Base-by-base conservation (phyloP, 2,888 invertebrate species). In the Drosophila rubida region DNA sequence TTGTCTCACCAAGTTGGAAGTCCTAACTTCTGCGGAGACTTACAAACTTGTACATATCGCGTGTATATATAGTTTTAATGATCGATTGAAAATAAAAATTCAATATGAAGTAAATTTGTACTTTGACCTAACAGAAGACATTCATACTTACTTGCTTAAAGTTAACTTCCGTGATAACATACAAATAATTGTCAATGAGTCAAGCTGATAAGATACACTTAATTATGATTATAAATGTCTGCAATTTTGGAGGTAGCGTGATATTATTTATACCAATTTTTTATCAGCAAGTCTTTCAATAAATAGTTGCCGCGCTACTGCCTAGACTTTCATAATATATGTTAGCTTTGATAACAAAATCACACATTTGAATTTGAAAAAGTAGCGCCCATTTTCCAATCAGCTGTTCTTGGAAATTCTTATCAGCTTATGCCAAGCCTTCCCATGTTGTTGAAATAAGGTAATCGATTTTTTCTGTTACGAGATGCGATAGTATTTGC, bases 141-240 rank as follows among this genome's bases (percentile, higher is more conserved):
- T 44, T 23, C 25, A 16, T 37, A 37, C 30, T 32, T 39, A 48
- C 27, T 19, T 23, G 35, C 48, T 9, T 16, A 57, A 14, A 41
- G 35, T 42, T 48, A 60, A 53, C 23, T 37, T 45, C 11, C n/a
- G n/a, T n/a, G 45, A 50, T 53, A 30, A 27, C 42, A 27, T 35
- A 39, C n/a, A 58, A 19, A 19, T 19, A 37, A 45, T 62, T 41
- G 41, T 53, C 51, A 54, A 44, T 75, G 57, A 57, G 41, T 63
- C 67, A 58, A 45, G 27, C 16, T 27, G 75, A 75, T 75, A 60
- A 71, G 75, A 75, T 75, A 63, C 37, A 23, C 6, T 4, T 22
- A 25, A 57, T 46, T 57, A 60, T 27, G 53, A 46, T 67, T 50
- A 37, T 23, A 57, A 37, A 25, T 61, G 4, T 14, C 11, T 1